phyloP scores from a whole-genome alignment of 2,888 invertebrate species.

The Xestoiulus laeticollis region DNA sequence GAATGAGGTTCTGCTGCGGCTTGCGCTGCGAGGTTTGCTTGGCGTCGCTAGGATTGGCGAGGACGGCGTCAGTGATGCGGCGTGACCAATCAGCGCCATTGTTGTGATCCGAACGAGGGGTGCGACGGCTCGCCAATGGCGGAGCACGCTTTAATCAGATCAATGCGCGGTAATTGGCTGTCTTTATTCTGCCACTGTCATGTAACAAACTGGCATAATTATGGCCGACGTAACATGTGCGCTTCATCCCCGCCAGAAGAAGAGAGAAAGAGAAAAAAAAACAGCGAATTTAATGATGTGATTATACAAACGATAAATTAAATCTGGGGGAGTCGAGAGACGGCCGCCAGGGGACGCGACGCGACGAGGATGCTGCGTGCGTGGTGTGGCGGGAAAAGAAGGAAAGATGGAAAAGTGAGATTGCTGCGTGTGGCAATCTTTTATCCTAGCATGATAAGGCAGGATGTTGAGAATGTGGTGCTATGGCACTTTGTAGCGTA shows the following conservation, averaged over 20 bases:
- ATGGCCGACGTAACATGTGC: conserved; percentile 51
- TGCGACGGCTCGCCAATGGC: conserved; percentile 44
- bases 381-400: neutral
- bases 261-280: conserved; percentile 12
- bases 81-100: conserved; percentile 29
- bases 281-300: conserved; percentile 53
- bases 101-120: neutral
- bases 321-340: conserved; percentile 50
- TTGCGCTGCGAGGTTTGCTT: neutral
- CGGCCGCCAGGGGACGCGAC: conserved; percentile 23
- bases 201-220: conserved; percentile 52
- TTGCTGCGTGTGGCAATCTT: too few species aligned
- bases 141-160: conserved; percentile 50
- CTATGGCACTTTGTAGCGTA: too few species aligned
- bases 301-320: conserved; percentile 54
- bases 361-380: neutral
- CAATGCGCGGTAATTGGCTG: conserved; percentile 53
- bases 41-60: neutral
- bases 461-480: too few species aligned
- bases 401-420: too few species aligned
- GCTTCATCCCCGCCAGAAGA: neutral
- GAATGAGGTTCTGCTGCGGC: neutral
- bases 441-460: too few species aligned
- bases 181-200: conserved; percentile 51
- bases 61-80: conserved; percentile 28